A percentile compares a stretch with the other conserved stretches of the same genome.
Conservation (phyloP, 2,797 vertebrate species). For the Clamator glandarius region DNA sequence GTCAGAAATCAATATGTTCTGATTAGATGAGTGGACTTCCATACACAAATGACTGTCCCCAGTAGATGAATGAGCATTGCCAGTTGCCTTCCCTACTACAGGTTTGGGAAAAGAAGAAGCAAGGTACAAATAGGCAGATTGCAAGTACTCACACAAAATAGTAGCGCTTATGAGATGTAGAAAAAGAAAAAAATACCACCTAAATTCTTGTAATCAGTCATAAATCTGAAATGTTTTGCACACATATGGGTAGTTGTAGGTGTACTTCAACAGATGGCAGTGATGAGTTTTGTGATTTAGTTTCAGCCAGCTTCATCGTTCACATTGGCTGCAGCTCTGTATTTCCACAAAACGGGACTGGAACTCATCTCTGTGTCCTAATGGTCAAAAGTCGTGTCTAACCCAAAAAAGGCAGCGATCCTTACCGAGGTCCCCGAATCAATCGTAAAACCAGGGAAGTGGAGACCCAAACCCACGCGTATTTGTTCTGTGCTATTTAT, state of each 20-base stretch:
- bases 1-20: not conserved
- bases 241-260: rapidly evolving
- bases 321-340: not conserved
- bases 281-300: not conserved
- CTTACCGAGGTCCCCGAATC: rapidly evolving
- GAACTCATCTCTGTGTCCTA: rapidly evolving
- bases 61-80: not conserved
- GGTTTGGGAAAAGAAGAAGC: not conserved
- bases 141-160: not conserved
- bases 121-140: not conserved
- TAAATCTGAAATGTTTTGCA: not conserved
- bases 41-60: rapidly evolving
- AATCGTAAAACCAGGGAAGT: not conserved
- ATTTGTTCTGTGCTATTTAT: not conserved
- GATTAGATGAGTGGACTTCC: not conserved
- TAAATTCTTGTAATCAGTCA: not conserved
- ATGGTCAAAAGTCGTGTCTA: not conserved
- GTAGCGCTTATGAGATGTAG: not conserved
- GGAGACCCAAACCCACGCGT: rapidly evolving
- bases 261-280: not conserved
- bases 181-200: not conserved
- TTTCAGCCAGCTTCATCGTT: not conserved
- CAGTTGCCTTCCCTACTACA: not conserved
- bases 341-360: not conserved
- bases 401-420: not conserved